Evolutionary conservation across 2,888 invertebrate species (phyloP), one percentile per base, ranked within the genome.

Genomic region (Noctua pronuba): DNA sequence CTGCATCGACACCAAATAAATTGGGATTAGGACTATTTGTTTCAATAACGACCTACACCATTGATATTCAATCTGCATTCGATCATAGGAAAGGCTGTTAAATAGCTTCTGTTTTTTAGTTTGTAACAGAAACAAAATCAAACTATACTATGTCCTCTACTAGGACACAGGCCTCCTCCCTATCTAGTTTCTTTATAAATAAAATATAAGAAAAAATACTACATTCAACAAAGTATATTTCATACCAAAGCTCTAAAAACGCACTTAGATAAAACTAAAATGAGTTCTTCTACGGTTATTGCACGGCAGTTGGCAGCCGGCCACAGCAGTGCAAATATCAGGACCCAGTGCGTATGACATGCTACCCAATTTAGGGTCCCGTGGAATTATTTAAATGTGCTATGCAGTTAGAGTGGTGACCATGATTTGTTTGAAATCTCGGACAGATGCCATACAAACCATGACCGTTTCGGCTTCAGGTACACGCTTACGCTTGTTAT

Each of bases 341-440:
- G 67, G 35, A 49, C 38, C 71, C 60, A 70, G 75, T 86, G 88
- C 86, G 86, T 88, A 84, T 85, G 86, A 87, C 83, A 73, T 49
- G 76, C 52, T 67, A 24, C 55, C 73, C 55, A 80, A 81, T 85
- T 85, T 88, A 82, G 83, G 31, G 77, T 75, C 82, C 72, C 76
- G 70, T 71, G 64, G 78, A 79, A 83, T 79, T 85, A 83, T 85
- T 85, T 67, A 75, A 85, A 82, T 82, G 69, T 70, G 52, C 28
- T 65, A n/a, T 65, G 65, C 76, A 79, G 75, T 79, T 62, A 73
- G 35, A 21, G 13, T 18, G 24, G 38, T 65, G n/a, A 44, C 74
- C 69, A 84, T 18, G 35, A 41, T 60, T 24, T 72, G 13, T 35
- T 52, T 16, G 1, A 21, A 70, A 55, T 31, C 2, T 28, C 16